Percentiles rank a stretch among this genome's conserved stretches.
Evolutionary conservation across 2,113 vertebrate genomes (phyloP).

Genomic region (Siniperca knerii): DNA sequence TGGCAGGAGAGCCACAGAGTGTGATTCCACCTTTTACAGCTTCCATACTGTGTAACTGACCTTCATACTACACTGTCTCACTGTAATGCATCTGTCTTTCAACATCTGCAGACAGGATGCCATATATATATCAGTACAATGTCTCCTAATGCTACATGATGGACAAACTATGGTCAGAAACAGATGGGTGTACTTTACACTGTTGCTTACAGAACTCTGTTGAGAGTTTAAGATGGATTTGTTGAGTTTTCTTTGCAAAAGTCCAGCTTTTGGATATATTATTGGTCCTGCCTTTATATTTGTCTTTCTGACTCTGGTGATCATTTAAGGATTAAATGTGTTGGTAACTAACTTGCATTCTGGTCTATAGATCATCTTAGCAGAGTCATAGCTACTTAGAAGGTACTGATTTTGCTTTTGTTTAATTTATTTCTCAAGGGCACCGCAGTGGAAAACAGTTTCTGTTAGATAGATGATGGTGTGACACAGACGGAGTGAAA

Average conservation of each 20-base stretch:
- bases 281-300: background rate
- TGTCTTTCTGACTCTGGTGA: background rate
- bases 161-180: slow-evolving; percentile 5
- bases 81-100: slow-evolving; percentile 14
- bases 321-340: background rate
- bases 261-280: background rate
- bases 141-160: background rate
- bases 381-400: background rate
- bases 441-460: slow-evolving; percentile 23
- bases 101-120: slow-evolving; percentile 14
- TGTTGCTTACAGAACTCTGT: background rate
- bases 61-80: slow-evolving; percentile 34
- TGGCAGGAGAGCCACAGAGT: slow-evolving; percentile 53
- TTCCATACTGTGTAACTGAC: slow-evolving; percentile 61
- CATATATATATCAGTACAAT: background rate
- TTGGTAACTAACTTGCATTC: background rate
- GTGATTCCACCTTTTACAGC: slow-evolving; percentile 57
- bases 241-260: background rate
- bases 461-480: slow-evolving; percentile 18
- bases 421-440: slow-evolving; percentile 49
- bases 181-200: background rate
- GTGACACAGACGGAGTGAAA: slow-evolving; percentile 44
- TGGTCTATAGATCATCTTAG: background rate
- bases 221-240: background rate
- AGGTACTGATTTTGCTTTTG: background rate